A percentile compares a stretch with the other conserved stretches of the same genome.
phyloP scores from a whole-genome alignment of 2,888 invertebrate species.

The Luperina nickerlii region DNA sequence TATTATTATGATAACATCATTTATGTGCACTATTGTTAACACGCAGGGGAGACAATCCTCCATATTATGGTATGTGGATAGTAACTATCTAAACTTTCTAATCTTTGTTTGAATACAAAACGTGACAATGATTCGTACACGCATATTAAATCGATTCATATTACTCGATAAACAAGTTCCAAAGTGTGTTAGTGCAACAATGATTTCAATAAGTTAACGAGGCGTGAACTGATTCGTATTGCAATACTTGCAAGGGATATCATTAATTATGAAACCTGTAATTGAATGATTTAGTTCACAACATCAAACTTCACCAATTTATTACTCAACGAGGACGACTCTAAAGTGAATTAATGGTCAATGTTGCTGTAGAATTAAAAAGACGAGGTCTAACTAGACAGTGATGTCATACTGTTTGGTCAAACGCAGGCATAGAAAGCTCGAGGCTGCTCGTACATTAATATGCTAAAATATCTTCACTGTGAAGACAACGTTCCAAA shows the following conservation, averaged over 20 bases:
- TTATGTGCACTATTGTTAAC: conserved; percentile 73
- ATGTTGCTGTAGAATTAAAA: conserved; percentile 57
- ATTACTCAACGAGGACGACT: conserved; percentile 16
- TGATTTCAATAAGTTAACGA: conserved; percentile 74
- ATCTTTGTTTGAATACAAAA: conserved; percentile 76
- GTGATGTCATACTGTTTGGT: conserved; percentile 71
- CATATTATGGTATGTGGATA: conserved; percentile 68
- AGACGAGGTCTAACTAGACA: conserved; percentile 66
- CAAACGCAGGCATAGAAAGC: conserved; percentile 85
- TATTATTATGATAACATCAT: conserved; percentile 79
- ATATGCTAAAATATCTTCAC: conserved; percentile 87
- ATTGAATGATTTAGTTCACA: conserved; percentile 70
- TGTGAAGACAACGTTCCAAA: conserved; percentile 84
- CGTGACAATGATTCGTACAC: conserved; percentile 74
- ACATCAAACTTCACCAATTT: conserved; percentile 57
- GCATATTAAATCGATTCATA: conserved; percentile 66
- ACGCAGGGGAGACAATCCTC: conserved; percentile 65
- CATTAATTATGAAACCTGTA: conserved; percentile 72
- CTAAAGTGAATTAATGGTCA: conserved; percentile 38
- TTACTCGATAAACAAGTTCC: conserved; percentile 68
- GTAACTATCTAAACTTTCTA: conserved; percentile 82
- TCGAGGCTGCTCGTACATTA: conserved; percentile 79
- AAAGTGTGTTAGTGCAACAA: conserved; percentile 68
- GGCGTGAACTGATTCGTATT: conserved; percentile 70
- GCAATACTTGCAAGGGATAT: conserved; percentile 70